Base-by-base conservation (phyloP, 2,888 invertebrate species). In the Sphinx pinastri region DNA sequence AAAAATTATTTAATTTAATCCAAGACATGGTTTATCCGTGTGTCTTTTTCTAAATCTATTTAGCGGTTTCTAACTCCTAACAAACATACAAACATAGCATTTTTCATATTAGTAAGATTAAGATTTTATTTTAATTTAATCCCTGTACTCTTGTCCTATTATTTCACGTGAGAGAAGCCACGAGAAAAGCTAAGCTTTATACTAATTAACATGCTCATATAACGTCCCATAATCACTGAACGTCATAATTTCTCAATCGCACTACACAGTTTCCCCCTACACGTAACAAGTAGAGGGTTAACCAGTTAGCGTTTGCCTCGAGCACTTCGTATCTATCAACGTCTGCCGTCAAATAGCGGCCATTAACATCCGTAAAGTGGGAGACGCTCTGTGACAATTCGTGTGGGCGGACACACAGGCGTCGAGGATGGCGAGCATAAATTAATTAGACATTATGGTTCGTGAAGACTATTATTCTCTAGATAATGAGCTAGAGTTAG, bases 311-410 rank as follows among this genome's bases (percentile, higher is more conserved):
- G 81, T 73, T 75, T 77, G 73, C 71, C 77, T 79, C 79, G 84
- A 82, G 85, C 85, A 86, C 84, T 83, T 76, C 73, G 80, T 85
- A 89, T 92, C 90, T 90, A 89, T 92, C 92, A 91, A 87, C 78
- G 92, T 92, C 91, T 84, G 76, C 81, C 85, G 84, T 91, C 91
- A 90, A 92, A 92, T 92, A 88, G 92, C 88, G 76, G 79, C 86
- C 88, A 92, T 92, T 92, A 91, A 90, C 90, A 90, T 90, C 85
- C 83, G 82, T 78, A 75, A 77, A 80, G 81, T 84, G 49, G 63
- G 86, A 84, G 85, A 82, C 79, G 78, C 81, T 79, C 78, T 80
- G 84, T 85, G 88, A 89, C 89, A 86, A 88, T 88, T 89, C 84
- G 75, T 79, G 75, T 70, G 72, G 47, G 7, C 70, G 14, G 69